Percentiles rank a stretch among this genome's conserved stretches.
phyloP scores from a whole-genome alignment of 2,888 invertebrate genomes.

The Scaptomyza polygonia region DNA sequence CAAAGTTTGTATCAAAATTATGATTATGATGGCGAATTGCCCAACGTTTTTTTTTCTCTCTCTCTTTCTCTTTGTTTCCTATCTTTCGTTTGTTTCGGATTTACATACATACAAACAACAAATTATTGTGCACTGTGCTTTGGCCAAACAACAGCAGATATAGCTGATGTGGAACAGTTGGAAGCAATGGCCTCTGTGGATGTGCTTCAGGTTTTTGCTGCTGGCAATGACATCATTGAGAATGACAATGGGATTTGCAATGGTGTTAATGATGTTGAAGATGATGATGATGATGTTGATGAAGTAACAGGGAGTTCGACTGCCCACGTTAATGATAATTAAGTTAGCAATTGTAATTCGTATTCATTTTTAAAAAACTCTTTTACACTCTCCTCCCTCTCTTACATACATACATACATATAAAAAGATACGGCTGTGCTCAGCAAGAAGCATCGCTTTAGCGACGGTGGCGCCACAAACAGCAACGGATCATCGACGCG shows the following conservation, averaged over 20 bases:
- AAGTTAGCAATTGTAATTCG: constrained; percentile 52
- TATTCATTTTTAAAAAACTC: constrained; percentile 38
- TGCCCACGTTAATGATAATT: constrained; percentile 50
- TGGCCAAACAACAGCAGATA: constrained; percentile 56
- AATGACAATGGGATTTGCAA: constrained; percentile 28
- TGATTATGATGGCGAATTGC: constrained; percentile 44
- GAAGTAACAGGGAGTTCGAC: constrained; percentile 38
- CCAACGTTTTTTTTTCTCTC: constrained; percentile 36
- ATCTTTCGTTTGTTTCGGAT: constrained; percentile 56
- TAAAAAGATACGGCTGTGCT: constrained; percentile 50
- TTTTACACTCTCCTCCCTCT: constrained; percentile 29
- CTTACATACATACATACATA: constrained; percentile 15
- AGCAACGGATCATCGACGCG: constrained; percentile 50
- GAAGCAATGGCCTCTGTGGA: constrained; percentile 51
- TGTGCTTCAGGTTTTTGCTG: constrained; percentile 58
- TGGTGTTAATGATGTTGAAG: constrained; percentile 28
- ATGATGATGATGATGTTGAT: constrained; percentile 38
- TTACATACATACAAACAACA: constrained; percentile 25
- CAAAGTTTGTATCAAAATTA: constrained; percentile 68
- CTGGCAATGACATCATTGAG: constrained; percentile 49
- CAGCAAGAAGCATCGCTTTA: constrained; percentile 61
- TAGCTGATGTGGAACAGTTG: constrained; percentile 52
- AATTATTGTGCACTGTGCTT: constrained; percentile 50
- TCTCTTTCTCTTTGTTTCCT: constrained; percentile 59
- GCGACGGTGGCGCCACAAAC: constrained; percentile 44